Conservation (phyloP, 1,140 invertebrate genomes). For the Drosophila pseudoananassae region DNA sequence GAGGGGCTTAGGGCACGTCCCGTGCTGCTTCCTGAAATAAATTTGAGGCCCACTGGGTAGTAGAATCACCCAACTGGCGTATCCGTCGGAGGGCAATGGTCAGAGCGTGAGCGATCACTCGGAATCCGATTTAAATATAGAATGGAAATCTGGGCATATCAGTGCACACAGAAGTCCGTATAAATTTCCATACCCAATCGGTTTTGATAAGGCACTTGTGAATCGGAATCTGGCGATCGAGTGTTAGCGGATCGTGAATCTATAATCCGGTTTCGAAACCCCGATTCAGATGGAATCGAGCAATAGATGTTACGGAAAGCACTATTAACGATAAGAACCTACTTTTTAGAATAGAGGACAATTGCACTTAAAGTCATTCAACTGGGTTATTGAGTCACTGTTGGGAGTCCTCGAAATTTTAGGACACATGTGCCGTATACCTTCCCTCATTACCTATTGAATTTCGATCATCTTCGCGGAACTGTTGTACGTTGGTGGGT, state of each 20-base stretch:
- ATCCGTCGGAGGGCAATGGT: constrained; percentile 26
- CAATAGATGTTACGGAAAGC: neutral
- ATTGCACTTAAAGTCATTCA: constrained; percentile 39
- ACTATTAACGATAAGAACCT: constrained; percentile 2
- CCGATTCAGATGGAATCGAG: constrained; percentile 25
- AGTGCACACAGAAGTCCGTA: constrained; percentile 23
- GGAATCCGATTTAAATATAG: constrained; percentile 54
- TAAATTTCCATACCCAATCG: constrained; percentile 30
- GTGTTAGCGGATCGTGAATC: constrained; percentile 18
- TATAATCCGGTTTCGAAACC: constrained; percentile 45
- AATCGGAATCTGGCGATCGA: constrained; percentile 47
- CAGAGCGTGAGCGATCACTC: constrained; percentile 16
- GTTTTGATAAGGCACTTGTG: constrained; percentile 36
- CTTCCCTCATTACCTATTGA: constrained; percentile 17
- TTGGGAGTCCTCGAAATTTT: constrained; percentile 10
- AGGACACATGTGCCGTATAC: neutral
- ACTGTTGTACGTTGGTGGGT: constrained; percentile 24
- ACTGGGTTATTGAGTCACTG: constrained; percentile 23
- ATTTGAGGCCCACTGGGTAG: constrained; percentile 4
- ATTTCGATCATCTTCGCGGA: constrained; percentile 52
- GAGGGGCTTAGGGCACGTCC: neutral
- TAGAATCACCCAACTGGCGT: constrained; percentile 10
- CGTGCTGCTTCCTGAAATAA: constrained; percentile 19
- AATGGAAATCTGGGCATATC: constrained; percentile 42
- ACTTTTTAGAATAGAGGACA: constrained; percentile 18